phyloP scores from a whole-genome alignment of 2,797 vertebrate genomes.

The Galagoides demidoff region DNA sequence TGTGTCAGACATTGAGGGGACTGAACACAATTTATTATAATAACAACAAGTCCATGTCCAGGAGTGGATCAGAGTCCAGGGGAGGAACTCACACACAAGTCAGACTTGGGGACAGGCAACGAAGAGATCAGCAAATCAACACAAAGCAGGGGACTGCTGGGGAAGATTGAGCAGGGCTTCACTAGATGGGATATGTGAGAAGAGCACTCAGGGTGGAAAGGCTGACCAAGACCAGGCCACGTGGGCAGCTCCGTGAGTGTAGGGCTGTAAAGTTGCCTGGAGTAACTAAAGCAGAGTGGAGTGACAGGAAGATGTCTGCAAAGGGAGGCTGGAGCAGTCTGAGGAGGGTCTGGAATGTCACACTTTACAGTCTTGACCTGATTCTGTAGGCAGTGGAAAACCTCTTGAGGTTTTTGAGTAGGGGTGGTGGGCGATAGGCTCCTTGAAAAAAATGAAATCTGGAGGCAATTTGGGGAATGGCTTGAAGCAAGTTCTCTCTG shows the following conservation, averaged over 20 bases:
- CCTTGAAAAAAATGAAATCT: constrained; percentile 52
- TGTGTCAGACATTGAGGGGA: neutral
- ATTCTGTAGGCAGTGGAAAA: neutral
- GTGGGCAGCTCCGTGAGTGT: accelerated
- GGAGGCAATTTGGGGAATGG: neutral
- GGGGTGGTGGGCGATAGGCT: neutral
- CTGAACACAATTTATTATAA: neutral
- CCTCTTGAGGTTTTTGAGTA: neutral
- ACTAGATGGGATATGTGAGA: neutral
- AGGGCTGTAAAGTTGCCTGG: neutral
- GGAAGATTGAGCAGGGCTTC: neutral
- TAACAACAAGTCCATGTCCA: neutral
- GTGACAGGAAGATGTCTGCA: neutral
- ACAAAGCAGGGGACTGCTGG: neutral
- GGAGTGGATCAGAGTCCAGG: neutral
- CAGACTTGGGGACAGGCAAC: neutral
- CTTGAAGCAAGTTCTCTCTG: constrained; percentile 33
- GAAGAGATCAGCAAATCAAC: neutral
- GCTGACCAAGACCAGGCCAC: neutral
- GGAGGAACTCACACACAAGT: neutral
- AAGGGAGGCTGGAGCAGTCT: neutral
- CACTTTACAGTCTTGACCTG: neutral
- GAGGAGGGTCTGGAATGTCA: neutral
- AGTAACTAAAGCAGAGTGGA: neutral
- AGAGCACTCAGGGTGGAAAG: neutral